phyloP scores from a whole-genome alignment of 2,113 vertebrate genomes.

The Ciconia maguari region DNA sequence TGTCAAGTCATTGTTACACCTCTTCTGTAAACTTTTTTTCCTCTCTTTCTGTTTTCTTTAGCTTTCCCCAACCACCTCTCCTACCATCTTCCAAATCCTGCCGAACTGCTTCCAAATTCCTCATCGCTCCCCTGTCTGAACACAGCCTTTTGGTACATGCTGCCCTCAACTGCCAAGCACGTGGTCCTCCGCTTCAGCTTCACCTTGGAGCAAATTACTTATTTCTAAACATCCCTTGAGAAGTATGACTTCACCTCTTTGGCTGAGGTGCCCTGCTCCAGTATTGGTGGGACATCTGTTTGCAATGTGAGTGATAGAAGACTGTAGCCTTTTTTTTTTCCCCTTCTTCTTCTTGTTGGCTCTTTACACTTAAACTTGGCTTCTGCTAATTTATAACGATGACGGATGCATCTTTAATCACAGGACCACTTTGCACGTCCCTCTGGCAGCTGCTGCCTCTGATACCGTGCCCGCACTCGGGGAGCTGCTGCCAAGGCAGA shows the following conservation, averaged over 20 bases:
- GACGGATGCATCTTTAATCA: not conserved
- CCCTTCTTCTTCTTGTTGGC: not conserved
- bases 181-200: not conserved
- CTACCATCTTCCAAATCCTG: not conserved
- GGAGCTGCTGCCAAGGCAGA: not conserved
- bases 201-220: not conserved
- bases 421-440: not conserved
- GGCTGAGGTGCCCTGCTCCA: not conserved
- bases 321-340: not conserved
- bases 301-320: not conserved
- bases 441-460: not conserved
- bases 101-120: not conserved
- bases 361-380: not conserved
- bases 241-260: not conserved
- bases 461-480: rapidly evolving
- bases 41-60: not conserved
- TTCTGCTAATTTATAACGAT: not conserved
- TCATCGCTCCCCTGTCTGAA: not conserved
- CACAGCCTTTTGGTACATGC: not conserved
- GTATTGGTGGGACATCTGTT: not conserved
- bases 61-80: not conserved
- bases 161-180: not conserved
- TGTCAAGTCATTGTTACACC: not conserved
- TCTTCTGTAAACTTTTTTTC: not conserved
- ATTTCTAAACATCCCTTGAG: not conserved